These are phyloP conservation scores for Omphaloscelis lunosa DNA, from an alignment of 2,888 invertebrate species.

Conservation along the genomic window DNA sequence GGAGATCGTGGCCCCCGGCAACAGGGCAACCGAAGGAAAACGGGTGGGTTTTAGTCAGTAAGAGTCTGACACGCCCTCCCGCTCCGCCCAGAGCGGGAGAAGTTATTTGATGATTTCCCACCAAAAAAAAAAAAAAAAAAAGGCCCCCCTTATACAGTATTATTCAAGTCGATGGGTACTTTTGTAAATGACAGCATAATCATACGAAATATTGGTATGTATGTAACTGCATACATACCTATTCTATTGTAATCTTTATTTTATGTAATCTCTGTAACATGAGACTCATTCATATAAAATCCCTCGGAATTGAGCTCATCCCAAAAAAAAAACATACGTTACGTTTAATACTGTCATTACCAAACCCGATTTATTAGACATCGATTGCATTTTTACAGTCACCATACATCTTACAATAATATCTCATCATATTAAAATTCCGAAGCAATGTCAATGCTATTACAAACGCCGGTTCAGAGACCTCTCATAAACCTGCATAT, in stretches of 20 bases:
- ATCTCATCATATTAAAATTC: conserved; percentile 65
- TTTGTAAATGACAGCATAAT: conserved; percentile 30
- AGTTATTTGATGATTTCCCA: too few relatives aligned
- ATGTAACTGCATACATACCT: background rate
- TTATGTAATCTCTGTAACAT: conserved; percentile 21
- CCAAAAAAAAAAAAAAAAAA: too few relatives aligned
- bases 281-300: conserved; percentile 32
- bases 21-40: too few relatives aligned
- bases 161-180: background rate
- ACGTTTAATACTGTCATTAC: conserved; percentile 41
- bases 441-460: conserved; percentile 60
- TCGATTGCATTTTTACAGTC: conserved; percentile 51
- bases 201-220: conserved; percentile 33
- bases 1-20: too few relatives aligned
- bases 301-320: conserved; percentile 33
- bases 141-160: background rate
- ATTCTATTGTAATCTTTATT: conserved; percentile 38
- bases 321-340: conserved; percentile 34
- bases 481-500: conserved; percentile 53
- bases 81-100: too few relatives aligned
- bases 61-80: too few relatives aligned
- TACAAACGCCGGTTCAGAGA: conserved; percentile 52
- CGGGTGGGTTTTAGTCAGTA: too few relatives aligned
- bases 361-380: conserved; percentile 51
- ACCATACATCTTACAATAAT: conserved; percentile 49